Conservation (phyloP, 1,140 invertebrate genomes). For the Ostrea edulis region DNA sequence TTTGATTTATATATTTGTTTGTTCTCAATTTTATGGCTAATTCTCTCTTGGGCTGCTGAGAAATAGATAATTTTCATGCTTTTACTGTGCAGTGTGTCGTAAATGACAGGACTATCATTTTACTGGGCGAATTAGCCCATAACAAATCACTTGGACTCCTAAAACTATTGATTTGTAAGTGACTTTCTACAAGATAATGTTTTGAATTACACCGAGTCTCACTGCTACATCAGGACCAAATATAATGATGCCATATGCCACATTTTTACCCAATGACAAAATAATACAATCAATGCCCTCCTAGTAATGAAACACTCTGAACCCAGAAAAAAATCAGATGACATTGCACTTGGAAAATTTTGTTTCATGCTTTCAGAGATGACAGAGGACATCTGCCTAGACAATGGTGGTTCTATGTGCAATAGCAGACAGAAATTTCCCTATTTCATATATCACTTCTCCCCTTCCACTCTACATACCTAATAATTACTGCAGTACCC, state of each 20-base stretch:
- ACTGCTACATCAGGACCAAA: constrained; percentile 8
- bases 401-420: constrained; percentile 24
- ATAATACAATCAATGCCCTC: neutral
- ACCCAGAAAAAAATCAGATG: neutral
- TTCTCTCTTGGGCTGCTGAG: constrained; percentile 1
- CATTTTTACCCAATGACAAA: constrained; percentile 31
- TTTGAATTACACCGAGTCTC: constrained; percentile 4
- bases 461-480: neutral
- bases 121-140: constrained; percentile 29
- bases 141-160: constrained; percentile 34
- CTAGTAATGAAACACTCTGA: neutral
- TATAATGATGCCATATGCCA: constrained; percentile 23
- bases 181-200: constrained; percentile 20
- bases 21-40: constrained; percentile 22
- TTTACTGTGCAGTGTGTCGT: neutral
- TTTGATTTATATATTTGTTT: constrained; percentile 27
- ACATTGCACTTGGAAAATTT: constrained; percentile 1
- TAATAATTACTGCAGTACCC: constrained; percentile 24
- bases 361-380: neutral
- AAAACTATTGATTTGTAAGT: constrained; percentile 37
- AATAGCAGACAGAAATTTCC: neutral
- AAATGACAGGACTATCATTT: constrained; percentile 29
- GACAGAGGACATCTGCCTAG: neutral
- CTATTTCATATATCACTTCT: constrained; percentile 11
- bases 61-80: constrained; percentile 14